These are phyloP conservation scores for Phrynocephalus vlangalii DNA, from an alignment of 2,797 vertebrate genomes.

Conservation along the genomic window DNA sequence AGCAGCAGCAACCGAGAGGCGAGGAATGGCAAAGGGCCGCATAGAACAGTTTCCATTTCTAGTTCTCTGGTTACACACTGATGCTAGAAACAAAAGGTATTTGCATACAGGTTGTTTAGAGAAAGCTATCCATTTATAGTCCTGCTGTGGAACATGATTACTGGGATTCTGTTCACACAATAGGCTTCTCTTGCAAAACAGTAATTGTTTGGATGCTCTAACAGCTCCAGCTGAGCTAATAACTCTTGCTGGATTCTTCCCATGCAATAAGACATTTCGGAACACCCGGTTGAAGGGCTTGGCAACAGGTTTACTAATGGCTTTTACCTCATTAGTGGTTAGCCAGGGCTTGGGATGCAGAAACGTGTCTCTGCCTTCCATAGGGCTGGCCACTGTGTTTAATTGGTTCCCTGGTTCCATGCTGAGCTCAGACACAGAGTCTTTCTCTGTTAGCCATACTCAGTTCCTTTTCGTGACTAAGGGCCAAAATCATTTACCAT, in stretches of 20 bases:
- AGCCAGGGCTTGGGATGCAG: background rate
- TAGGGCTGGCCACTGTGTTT: background rate
- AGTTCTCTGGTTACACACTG: background rate
- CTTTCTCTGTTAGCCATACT: background rate
- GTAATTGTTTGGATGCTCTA: background rate
- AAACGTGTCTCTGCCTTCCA: background rate
- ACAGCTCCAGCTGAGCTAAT: background rate
- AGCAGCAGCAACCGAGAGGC: conserved; percentile 5
- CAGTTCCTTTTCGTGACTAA: background rate
- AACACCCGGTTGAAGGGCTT: background rate
- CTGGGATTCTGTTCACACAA: background rate
- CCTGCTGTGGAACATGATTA: background rate
- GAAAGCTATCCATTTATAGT: background rate
- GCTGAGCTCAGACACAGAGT: background rate
- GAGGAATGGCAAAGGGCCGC: no score
- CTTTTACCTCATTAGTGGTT: conserved; percentile 8
- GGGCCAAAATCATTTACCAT: background rate
- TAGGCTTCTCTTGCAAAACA: background rate
- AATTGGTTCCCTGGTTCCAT: background rate
- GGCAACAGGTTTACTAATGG: conserved; percentile 14
- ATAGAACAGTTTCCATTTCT: no score
- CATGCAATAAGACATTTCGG: background rate
- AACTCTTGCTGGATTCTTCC: background rate
- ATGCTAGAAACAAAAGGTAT: background rate
- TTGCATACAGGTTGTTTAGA: background rate